Base-by-base conservation (phyloP, 1,140 invertebrate genomes). In the Ephestia elutella region DNA sequence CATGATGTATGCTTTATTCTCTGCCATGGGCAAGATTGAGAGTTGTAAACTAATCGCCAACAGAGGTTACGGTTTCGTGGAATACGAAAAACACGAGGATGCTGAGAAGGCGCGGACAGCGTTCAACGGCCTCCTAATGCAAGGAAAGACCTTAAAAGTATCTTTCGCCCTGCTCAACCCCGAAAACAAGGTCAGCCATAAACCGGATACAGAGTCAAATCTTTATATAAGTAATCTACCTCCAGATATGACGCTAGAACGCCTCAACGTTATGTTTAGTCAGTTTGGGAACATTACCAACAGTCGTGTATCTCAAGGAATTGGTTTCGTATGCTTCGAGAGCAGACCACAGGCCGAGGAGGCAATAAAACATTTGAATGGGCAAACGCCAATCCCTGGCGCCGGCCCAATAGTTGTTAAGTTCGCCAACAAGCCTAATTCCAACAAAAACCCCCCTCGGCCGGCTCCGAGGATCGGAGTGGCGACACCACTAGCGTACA, bases 1-100 rank as follows among this genome's bases (percentile, higher is more conserved):
- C 54, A 89, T 87, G 80, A 89, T 89, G 85, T 89, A 89, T 64
- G 83, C 87, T 54, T 78, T 89, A 56, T 90, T 90, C 75, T 87
- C 85, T 19, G 85, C 86, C 10, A 86, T 88, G 80, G 89, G 89
- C 30, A 87, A 89, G 60, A 89, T 89, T 17, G 87, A 88, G 65
- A 88, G 86, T 60, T 89, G 89, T 63, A 89, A 89, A 59, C 71
- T 89, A 15, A 89, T 89, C 60, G 83, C 87, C 5, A 89, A 89
- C 65, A 75, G 87, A 59, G 89, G 89, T 25, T 89, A 89, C 73
- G 89, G 89, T 11, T 89, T 89, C 68, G 87, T 90, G 11, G 87
- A 90, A 62, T 90, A 82, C 65, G 78, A 86, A 53, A 86, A 85
- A 69, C 83, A 86, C 71, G 87, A 89, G 78, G 86, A 90, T 69